These are phyloP conservation scores for Orthonevra nobilis DNA, from an alignment of 2,888 invertebrate species.

Conservation along the genomic window DNA sequence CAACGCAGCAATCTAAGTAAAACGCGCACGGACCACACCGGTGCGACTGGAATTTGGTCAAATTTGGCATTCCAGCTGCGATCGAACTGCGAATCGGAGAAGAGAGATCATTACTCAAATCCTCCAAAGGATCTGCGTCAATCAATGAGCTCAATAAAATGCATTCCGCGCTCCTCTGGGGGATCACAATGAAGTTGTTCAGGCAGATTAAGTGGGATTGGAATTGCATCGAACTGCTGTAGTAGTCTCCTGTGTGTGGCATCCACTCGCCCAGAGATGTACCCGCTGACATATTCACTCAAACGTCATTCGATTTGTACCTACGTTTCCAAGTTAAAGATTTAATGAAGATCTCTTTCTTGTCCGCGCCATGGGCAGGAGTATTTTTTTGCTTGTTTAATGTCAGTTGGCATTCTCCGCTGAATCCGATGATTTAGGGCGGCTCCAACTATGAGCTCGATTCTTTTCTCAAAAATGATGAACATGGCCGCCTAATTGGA, in stretches of 20 bases:
- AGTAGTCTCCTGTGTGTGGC: conserved; percentile 58
- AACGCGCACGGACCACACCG: conserved; percentile 62
- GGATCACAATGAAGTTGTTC: conserved; percentile 68
- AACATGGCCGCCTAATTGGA: conserved; percentile 54
- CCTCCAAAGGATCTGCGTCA: conserved; percentile 65
- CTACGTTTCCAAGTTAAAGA: conserved; percentile 46
- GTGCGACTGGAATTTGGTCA: conserved; percentile 64
- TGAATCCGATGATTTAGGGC: conserved; percentile 35
- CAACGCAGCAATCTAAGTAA: conserved; percentile 47
- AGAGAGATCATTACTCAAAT: conserved; percentile 66
- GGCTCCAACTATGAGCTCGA: conserved; percentile 5
- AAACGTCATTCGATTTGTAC: conserved; percentile 63
- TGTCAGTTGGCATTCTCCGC: background rate
- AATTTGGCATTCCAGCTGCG: conserved; percentile 70
- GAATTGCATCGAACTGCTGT: conserved; percentile 37
- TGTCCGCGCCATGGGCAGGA: conserved; percentile 44
- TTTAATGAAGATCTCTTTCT: conserved; percentile 64
- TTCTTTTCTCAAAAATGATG: conserved; percentile 50
- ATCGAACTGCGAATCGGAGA: conserved; percentile 40
- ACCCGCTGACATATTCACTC: conserved; percentile 65
- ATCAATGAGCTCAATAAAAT: conserved; percentile 68
- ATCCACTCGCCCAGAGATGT: conserved; percentile 35
- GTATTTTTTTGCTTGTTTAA: conserved; percentile 23
- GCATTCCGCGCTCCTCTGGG: conserved; percentile 61
- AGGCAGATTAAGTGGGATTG: conserved; percentile 65